Evolutionary conservation across 2,888 invertebrate species (phyloP), one percentile per base, ranked within the genome.

Genomic region (Germaria angustata): DNA sequence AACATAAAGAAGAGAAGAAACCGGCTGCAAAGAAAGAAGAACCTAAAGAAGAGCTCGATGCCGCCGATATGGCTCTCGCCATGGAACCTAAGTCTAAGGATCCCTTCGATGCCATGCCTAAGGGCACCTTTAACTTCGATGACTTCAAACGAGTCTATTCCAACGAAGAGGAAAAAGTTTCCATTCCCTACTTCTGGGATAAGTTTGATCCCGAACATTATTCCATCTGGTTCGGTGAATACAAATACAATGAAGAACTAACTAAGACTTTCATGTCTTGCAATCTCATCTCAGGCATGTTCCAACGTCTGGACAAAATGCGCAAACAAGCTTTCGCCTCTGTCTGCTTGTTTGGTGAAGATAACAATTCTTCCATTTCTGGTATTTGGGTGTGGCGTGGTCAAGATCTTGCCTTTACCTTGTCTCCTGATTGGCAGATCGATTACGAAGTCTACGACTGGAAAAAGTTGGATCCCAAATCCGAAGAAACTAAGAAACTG

Each of bases 361-460:
- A 99, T 92, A 95, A 97, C 91, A 93, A 98, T 92, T 97, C 96
- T 90, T 93, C 95, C 88, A 99, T 99, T 91, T 97, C 97, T 51
- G 99, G 99, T 83, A 93, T 99, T 89, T 99, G 99, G 99, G 94
- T 99, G 86, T 99, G 99, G 99, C 95, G 96, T 90, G 99, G 99
- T 17, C 97, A 97, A 68, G 96, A 97, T 22, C 94, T 99, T 75
- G 99, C 96, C 86, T 99, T 99, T 89, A 91, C 96, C 93, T 93
- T 98, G 85, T 94, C 94, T 84, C 95, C 96, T 34, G 98, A 99
- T 92, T 98, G 98, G 97, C 96, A 97, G 92, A 94, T 98, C 66
- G 99, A 99, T 92, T 99, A 98, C 90, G 99, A 99, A 92, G 96
- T 96, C 8, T 99, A 99, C 92, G 93, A 93, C 71, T 99, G 99